Base-by-base conservation (phyloP, 2,113 vertebrate genomes). In the Peucedramus taeniatus region DNA sequence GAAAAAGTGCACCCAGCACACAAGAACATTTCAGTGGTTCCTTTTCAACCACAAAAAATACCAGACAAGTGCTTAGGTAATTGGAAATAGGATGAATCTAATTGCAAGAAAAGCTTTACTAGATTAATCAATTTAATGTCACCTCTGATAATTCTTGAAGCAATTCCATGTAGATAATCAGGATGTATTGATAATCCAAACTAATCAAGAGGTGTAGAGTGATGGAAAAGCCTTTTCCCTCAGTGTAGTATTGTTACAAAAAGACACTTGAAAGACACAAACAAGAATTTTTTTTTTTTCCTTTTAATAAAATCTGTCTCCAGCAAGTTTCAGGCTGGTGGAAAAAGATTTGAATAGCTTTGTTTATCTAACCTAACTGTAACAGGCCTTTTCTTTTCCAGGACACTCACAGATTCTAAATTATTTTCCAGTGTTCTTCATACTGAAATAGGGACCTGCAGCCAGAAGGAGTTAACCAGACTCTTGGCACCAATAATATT, bases 61-160 rank as follows among this genome's bases (percentile, higher is more conserved):
- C 15, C 16, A 14, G 19, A 16, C 28, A 83, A 86, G 60, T 53
- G 19, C 60, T 90, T 71, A 87, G 60, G 21, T 90, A 93, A 94
- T 83, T 95, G 66, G 81, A 94, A 95, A 94, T 64, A 53, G 68
- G 72, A 87, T 94, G 60, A 90, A 82, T 95, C 79, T 96, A 93
- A 96, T 94, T 95, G 90, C 76, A 83, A 96, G 90, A 90, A 96
- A 96, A 94, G 77, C 81, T 95, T 97, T 93, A 94, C 82, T 83
- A 90, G 74, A 94, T 97, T 87, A 96, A 97, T 96, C 96, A 94
- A 96, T 96, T 96, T 96, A 93, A 89, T 57, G 76, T 82, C 84
- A 94, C 91, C 95, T 97, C 94, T 91, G 93, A 96, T 92, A 92
- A 88, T 91, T 94, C 87, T 91, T 93, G 71, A 95, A 91, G 89